Evolutionary conservation across 1,140 invertebrate genomes (phyloP).

Genomic region (Drosophila melanogaster): Release_6_plus_ISO1_MT NC_004354.4:21430501-21431000

Average conservation of each 20-base stretch:
- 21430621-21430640: slow-evolving; percentile 80
- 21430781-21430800: neutral
- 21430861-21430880: slow-evolving; percentile 8
- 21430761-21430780: neutral
- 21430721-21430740: slow-evolving; percentile 55
- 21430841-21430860: neutral
- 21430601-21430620: slow-evolving; percentile 54
- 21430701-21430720: slow-evolving; percentile 71
- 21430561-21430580: slow-evolving; percentile 45
- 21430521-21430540: slow-evolving; percentile 7
- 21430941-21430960: slow-evolving; percentile 19
- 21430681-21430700: slow-evolving; percentile 52
- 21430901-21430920: slow-evolving; percentile 55
- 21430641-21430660: slow-evolving; percentile 4
- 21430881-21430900: slow-evolving; percentile 51
- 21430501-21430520: slow-evolving; percentile 68
- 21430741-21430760: slow-evolving; percentile 5
- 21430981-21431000: slow-evolving; percentile 2
- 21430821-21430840: neutral
- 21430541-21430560: slow-evolving; percentile 2
- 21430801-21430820: neutral
- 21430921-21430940: slow-evolving; percentile 74
- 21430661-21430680: slow-evolving; percentile 7
- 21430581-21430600: slow-evolving; percentile 37
- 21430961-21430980: neutral